phyloP scores from a whole-genome alignment of 1,140 invertebrate species.

The Zeugodacus cucurbitae region DNA sequence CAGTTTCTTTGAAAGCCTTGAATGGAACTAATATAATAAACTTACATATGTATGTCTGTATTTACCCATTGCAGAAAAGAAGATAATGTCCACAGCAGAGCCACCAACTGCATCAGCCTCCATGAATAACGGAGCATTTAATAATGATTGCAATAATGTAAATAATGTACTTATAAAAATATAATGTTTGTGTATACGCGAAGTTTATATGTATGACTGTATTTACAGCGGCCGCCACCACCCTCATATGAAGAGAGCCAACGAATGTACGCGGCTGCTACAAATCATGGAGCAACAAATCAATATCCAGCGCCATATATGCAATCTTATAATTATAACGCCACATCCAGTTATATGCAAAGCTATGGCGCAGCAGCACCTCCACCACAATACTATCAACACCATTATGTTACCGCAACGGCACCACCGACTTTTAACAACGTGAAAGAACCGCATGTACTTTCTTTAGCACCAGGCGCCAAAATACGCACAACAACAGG shows the following conservation, averaged over 20 bases:
- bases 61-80: slow-evolving; percentile 18
- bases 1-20: background rate
- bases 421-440: background rate
- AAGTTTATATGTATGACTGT: slow-evolving; percentile 7
- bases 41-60: too few species aligned
- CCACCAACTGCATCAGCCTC: background rate
- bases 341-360: slow-evolving; percentile 19
- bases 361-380: slow-evolving; percentile 41
- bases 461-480: slow-evolving; percentile 54
- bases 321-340: background rate
- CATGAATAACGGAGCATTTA: background rate
- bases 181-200: background rate
- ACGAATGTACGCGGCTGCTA: slow-evolving; percentile 38
- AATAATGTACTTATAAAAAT: background rate
- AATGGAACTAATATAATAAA: background rate
- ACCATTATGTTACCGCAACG: slow-evolving; percentile 34
- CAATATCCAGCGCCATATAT: slow-evolving; percentile 43
- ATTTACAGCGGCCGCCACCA: slow-evolving; percentile 55
- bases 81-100: background rate
- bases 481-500: slow-evolving; percentile 51
- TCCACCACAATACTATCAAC: slow-evolving; percentile 46
- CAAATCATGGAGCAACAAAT: slow-evolving; percentile 43
- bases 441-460: slow-evolving; percentile 42
- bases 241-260: slow-evolving; percentile 61
- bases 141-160: slow-evolving; percentile 14